Base-by-base conservation (phyloP, 2,888 invertebrate genomes). In the Sphinx pinastri region DNA sequence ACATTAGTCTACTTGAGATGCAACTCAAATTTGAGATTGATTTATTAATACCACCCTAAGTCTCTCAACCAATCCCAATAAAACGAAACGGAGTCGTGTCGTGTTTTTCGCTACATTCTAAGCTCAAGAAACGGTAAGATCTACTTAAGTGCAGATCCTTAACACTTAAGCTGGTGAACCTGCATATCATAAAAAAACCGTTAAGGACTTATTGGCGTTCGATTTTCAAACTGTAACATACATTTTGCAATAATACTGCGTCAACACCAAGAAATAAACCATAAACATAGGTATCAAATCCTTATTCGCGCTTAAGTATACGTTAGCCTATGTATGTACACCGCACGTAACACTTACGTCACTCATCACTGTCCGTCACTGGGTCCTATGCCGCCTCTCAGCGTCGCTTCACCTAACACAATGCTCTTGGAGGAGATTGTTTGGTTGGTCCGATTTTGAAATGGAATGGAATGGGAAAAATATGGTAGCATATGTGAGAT, bases 321-420 rank as follows among this genome's bases (percentile, higher is more conserved):
- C 73, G 16, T 79, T 84, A 84, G 70, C 70, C 82, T 84, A 85
- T 77, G 74, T 87, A 92, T 92, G 81, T 92, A 92, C 91, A 90
- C 54, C 38, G 19, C 63, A 57, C 54, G 54, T 58, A 13, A 49
- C 68, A 57, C 68, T 57, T 31, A 68, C 67, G 57, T 68, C 68
- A 57, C 68, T 68, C 19, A 19, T 55, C 57, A 57, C 68, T 54
- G 68, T 68, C 57, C 68, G 14, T 47, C 19, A 68, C 68, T 68
- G 47, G 52, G 84, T 86, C 81, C 57, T 38, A 12, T 68, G 68
- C 47, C 80, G 81, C 80, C 76, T 74, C 77, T 81, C 88, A 88
- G 90, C 92, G 81, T 77, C 84, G 90, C 92, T 89, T 90, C 87
- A 93, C 88, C 92, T 82, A 82, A 89, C 91, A 91, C 93, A 91